Evolutionary conservation across 1,140 invertebrate genomes (phyloP), one percentile per base, ranked within the genome.

Genomic region (Papilio glaucus): DNA sequence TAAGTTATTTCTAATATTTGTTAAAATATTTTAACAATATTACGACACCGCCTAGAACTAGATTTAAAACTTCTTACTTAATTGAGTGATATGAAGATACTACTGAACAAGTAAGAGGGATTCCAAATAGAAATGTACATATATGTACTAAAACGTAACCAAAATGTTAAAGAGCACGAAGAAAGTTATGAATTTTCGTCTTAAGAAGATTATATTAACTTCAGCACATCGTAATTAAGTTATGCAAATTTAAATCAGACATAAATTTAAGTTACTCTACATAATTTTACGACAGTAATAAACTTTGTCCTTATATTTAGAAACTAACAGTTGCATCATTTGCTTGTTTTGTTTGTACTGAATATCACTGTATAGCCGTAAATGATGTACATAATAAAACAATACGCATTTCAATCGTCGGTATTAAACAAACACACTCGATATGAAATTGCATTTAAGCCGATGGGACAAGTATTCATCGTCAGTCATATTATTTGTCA

Each of bases 401-500:
- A 65, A 12, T 33, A 18, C 39, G 9, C 37, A 24, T 39, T 65
- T 41, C 18, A 21, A 12, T 37, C n/a, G 18, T 38, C 18, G 1
- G 37, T 37, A 65, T 53, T 69, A 21, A 69, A 69, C 45, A 49
- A 49, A 49, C 67, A 15, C 42, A 69, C 57, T 77, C 57, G 72
- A 72, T 76, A 85, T 80, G 78, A 84, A 85, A 87, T 84, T 83
- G 81, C 81, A 84, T 79, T 82, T 79, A 84, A 79, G 67, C 82
- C 81, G 78, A 85, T 85, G 79, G 83, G 79, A 82, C 82, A 85
- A 84, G 81, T 83, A 87, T 87, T 85, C 83, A 83, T 87, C 85
- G 87, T 88, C 83, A 82, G 83, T 91, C 87, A 87, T 88, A 89
- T 89, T 91, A 90, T 89, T 88, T 86, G 89, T 91, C 87, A 90